phyloP scores from a whole-genome alignment of 2,888 invertebrate genomes.

The Acrobeloides nanus region DNA sequence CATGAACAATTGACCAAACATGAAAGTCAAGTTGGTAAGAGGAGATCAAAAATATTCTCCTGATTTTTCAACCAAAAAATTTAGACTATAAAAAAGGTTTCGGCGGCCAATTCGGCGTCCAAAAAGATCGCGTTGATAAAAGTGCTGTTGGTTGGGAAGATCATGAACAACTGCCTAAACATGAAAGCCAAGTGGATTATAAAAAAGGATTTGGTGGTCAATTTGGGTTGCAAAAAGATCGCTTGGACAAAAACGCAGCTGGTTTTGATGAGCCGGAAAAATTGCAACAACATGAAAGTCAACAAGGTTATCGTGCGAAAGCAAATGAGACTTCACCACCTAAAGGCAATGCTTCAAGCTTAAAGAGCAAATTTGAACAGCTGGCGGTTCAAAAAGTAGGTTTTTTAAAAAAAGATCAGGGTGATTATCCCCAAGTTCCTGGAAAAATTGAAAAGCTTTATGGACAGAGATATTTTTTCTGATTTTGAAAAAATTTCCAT shows the following conservation, averaged over 20 bases:
- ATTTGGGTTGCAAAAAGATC: conserved; percentile 51
- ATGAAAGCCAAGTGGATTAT: conserved; percentile 62
- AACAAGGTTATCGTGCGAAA: conserved; percentile 57
- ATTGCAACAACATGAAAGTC: conserved; percentile 74
- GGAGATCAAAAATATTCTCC: too few species aligned
- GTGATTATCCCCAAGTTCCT: neutral
- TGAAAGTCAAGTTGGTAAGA: conserved; percentile 60
- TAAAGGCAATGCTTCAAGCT: conserved; percentile 35
- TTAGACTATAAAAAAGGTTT: conserved; percentile 56
- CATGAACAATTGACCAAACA: conserved; percentile 72
- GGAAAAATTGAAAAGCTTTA: too few species aligned
- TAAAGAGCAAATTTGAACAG: conserved; percentile 45
- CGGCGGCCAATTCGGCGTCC: conserved; percentile 58
- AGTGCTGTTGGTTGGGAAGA: conserved; percentile 60
- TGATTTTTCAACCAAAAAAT: too few species aligned
- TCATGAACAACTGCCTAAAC: conserved; percentile 70
- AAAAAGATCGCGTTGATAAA: conserved; percentile 65
- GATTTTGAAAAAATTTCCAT: too few species aligned
- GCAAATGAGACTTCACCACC: conserved; percentile 4
- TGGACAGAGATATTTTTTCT: too few species aligned
- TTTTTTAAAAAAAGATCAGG: conserved; percentile 4
- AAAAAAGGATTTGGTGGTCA: conserved; percentile 54
- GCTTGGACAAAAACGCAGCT: conserved; percentile 59
- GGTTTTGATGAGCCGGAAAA: conserved; percentile 68
- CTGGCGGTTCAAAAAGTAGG: conserved; percentile 26